A percentile compares a stretch with the other conserved stretches of the same genome.
Conservation (phyloP, 2,113 vertebrate species). For the Lontra canadensis region DNA sequence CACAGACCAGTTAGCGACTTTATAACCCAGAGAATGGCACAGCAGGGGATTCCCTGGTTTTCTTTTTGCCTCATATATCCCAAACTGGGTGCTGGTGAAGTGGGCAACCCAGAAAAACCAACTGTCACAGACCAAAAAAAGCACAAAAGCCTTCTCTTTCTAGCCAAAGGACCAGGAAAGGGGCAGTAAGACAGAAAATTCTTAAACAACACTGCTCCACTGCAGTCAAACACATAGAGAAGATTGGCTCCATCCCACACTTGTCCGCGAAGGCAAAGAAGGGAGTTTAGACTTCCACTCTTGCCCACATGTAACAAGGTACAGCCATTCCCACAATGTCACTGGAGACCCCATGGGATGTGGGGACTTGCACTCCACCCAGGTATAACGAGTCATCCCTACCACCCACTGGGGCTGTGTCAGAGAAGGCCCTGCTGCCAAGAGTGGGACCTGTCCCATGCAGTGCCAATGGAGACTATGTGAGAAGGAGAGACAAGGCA, state of each 20-base stretch:
- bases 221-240: background rate
- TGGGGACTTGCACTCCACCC: background rate
- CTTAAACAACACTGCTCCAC: background rate
- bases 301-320: background rate
- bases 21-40: background rate
- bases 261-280: background rate
- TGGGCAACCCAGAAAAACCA: background rate
- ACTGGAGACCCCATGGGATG: background rate
- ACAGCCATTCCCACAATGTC: background rate
- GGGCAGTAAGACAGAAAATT: background rate
- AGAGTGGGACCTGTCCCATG: background rate
- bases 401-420: background rate
- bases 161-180: background rate
- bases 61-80: background rate
- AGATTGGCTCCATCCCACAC: background rate
- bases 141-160: background rate
- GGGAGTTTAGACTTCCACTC: background rate
- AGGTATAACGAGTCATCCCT: background rate
- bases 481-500: background rate
- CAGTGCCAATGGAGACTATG: background rate
- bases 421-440: background rate
- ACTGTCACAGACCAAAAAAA: background rate
- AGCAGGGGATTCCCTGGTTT: background rate
- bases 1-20: background rate
- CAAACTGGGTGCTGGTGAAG: background rate